These are phyloP conservation scores for Carassius auratus DNA, from an alignment of 2,113 vertebrate species.

Conservation along the genomic window DNA sequence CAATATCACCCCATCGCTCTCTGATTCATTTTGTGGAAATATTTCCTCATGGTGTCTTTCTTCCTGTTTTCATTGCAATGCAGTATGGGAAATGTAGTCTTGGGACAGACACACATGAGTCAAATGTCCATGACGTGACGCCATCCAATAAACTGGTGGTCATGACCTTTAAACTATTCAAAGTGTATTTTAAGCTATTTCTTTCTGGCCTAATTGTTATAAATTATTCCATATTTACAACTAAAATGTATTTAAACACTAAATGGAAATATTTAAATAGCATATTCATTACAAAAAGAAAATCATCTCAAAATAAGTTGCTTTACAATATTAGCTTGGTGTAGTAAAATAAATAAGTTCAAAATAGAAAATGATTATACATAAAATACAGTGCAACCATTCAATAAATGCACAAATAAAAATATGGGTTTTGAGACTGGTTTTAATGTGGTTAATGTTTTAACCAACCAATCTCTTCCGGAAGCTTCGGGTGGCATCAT, in stretches of 20 bases:
- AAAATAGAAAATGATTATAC: too few species aligned
- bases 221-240: neutral
- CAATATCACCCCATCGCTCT: neutral
- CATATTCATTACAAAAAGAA: too few species aligned
- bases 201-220: neutral
- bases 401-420: too few species aligned
- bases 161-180: neutral
- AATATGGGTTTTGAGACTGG: too few species aligned
- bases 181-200: neutral
- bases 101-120: neutral
- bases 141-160: neutral
- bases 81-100: conserved; percentile 75
- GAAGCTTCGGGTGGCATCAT: too few species aligned
- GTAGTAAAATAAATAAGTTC: too few species aligned
- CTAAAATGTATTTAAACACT: neutral
- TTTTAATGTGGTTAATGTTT: too few species aligned
- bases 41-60: conserved; percentile 50
- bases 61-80: conserved; percentile 76
- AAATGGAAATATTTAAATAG: too few species aligned
- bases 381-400: too few species aligned
- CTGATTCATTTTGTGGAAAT: conserved; percentile 48
- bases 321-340: too few species aligned
- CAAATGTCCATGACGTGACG: neutral
- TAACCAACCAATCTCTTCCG: too few species aligned
- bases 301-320: too few species aligned